Evolutionary conservation across 2,888 invertebrate species (phyloP), one percentile per base, ranked within the genome.

Genomic region (Rutpela maculata): DNA sequence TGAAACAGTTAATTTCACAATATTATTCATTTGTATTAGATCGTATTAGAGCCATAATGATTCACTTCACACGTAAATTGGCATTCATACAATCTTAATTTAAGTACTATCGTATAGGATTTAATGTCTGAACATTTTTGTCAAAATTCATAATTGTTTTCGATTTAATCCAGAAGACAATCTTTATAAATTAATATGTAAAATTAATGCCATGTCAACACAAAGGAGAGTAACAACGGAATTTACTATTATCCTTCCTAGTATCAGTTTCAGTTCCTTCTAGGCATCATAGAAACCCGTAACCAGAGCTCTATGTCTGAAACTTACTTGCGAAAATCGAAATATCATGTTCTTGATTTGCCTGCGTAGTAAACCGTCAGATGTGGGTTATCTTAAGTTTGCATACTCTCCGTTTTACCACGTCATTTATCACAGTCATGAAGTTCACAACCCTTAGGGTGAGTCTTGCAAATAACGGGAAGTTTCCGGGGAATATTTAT

Each of bases 401-500:
- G 82, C 85, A 84, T 85, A 82, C 83, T 82, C 75, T 79, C 80
- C 83, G 77, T 82, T 83, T 84, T 84, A 84, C 82, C 84, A 84
- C 83, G 81, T 83, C 83, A 79, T 85, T 84, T 84, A 84, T 85
- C 85, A 85, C 75, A 82, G 80, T 78, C 81, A 66, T 70, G 77
- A 74, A 73, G 77, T 77, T 74, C 72, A 22, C 67, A 74, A 76
- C 73, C 77, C 75, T 80, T 78, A 72, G 69, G 75, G 68, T 31
- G 67, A 75, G 65, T 77, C 57, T 74, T 70, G 75, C 76, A 77
- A 77, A 75, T 80, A 79, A 76, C 75, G 74, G 73, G 72, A 73
- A 79, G 68, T 76, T 70, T 78, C 73, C 67, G 62, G 59, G 74
- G 75, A 74, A 78, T 80, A 80, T 82, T 82, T 80, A 82, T 80